A percentile compares a stretch with the other conserved stretches of the same genome.
Evolutionary conservation across 2,113 vertebrate genomes (phyloP).

Genomic region (Bufo gargarizans): DNA sequence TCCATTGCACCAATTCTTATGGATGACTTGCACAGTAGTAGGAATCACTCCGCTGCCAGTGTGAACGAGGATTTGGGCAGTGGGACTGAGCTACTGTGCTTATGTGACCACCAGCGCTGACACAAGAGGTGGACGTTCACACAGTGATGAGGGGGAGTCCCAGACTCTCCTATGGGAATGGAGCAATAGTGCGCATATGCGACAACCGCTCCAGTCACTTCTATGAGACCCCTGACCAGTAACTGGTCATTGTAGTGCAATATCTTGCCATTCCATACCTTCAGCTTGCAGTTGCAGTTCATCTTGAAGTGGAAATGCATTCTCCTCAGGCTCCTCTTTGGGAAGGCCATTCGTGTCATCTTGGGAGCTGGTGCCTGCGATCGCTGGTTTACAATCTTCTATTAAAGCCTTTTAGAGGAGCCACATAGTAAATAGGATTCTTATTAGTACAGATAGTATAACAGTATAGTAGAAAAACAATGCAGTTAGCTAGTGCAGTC

Average conservation of each 20-base stretch:
- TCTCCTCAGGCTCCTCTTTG: not conserved
- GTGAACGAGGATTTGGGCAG: too few species aligned
- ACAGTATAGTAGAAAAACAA: not conserved
- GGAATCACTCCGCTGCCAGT: too few species aligned
- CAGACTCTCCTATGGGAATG: too few species aligned
- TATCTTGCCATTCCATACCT: not conserved
- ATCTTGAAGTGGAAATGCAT: not conserved
- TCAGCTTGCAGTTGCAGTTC: constrained; percentile 14
- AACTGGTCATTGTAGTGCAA: not conserved
- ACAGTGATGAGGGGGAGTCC: too few species aligned
- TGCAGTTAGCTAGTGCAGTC: not conserved
- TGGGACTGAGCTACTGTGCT: too few species aligned
- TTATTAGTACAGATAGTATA: not conserved
- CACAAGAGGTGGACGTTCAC: too few species aligned
- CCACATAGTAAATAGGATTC: not conserved
- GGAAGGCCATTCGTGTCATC: not conserved
- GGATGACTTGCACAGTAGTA: too few species aligned
- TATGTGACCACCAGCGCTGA: too few species aligned
- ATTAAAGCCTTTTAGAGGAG: not conserved
- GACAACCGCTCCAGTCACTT: too few species aligned
- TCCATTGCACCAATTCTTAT: too few species aligned
- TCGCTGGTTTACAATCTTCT: not conserved
- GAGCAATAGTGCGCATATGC: too few species aligned
- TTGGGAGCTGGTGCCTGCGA: not conserved
- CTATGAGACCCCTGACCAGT: not conserved